phyloP scores from a whole-genome alignment of 2,113 vertebrate genomes.

The Peromyscus californicus region DNA sequence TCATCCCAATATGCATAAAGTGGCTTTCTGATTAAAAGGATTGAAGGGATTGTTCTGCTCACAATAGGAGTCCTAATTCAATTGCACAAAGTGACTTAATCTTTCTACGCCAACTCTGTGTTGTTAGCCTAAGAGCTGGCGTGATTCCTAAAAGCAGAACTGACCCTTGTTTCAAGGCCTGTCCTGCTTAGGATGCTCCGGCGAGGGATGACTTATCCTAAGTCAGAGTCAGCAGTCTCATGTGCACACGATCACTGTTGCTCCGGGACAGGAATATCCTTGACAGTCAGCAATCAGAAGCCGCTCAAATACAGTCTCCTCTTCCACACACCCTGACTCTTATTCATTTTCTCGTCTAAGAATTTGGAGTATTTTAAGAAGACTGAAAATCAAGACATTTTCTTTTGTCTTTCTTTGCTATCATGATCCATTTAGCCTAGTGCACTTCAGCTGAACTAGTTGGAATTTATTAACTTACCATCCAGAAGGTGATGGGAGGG shows the following conservation, averaged over 20 bases:
- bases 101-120: neutral
- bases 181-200: neutral
- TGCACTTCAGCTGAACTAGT: neutral
- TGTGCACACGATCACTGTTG: neutral
- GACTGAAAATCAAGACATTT: neutral
- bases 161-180: neutral
- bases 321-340: neutral
- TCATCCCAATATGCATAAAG: neutral
- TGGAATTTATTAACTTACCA: neutral
- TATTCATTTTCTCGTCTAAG: neutral
- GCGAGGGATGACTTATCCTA: neutral
- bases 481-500: too few relatives aligned
- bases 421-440: neutral
- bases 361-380: neutral
- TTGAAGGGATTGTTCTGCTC: neutral
- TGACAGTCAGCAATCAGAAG: neutral
- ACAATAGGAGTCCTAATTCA: constrained; percentile 14
- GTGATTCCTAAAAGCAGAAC: neutral
- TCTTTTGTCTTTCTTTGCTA: neutral
- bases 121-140: neutral
- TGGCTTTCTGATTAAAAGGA: neutral
- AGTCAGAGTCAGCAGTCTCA: neutral
- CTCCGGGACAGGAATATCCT: neutral
- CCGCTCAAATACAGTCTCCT: neutral
- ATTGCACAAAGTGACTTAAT: neutral